Evolutionary conservation across 2,113 vertebrate species (phyloP).

Genomic region (Pycnonotus jocosus): DNA sequence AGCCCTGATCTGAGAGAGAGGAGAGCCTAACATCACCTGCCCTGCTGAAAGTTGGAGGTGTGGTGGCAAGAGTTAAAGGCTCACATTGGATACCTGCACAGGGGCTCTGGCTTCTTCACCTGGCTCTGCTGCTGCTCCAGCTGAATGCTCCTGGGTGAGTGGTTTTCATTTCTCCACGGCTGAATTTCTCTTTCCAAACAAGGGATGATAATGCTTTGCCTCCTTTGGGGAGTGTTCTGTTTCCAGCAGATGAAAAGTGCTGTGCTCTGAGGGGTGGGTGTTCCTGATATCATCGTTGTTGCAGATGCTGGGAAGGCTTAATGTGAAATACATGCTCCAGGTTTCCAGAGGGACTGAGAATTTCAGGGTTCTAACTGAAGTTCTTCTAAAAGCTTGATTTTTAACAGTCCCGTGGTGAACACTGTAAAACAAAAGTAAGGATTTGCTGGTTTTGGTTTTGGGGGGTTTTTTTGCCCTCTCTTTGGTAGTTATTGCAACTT

Average conservation of each 20-base stretch:
- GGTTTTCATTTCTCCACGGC: neutral
- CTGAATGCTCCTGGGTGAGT: neutral
- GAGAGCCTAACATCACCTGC: neutral
- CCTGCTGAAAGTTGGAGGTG: neutral
- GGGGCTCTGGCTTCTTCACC: neutral
- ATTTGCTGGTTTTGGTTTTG: rapidly evolving
- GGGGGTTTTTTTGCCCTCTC: rapidly evolving
- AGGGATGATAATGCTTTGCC: neutral
- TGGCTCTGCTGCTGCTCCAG: neutral
- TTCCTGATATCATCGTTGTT: rapidly evolving
- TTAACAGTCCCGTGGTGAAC: neutral
- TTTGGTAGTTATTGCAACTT: neutral
- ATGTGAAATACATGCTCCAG: neutral
- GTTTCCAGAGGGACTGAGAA: neutral
- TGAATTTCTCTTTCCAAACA: neutral
- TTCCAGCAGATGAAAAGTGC: neutral
- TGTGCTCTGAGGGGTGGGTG: neutral
- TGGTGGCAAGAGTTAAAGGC: rapidly evolving
- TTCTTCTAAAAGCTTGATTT: neutral
- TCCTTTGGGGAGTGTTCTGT: neutral
- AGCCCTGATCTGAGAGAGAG: neutral
- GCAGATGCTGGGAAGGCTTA: neutral
- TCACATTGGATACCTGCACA: rapidly evolving
- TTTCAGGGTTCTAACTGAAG: neutral
- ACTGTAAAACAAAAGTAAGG: neutral